Conservation (phyloP, 2,888 invertebrate species). For the Tuberolachnus salignus region DNA sequence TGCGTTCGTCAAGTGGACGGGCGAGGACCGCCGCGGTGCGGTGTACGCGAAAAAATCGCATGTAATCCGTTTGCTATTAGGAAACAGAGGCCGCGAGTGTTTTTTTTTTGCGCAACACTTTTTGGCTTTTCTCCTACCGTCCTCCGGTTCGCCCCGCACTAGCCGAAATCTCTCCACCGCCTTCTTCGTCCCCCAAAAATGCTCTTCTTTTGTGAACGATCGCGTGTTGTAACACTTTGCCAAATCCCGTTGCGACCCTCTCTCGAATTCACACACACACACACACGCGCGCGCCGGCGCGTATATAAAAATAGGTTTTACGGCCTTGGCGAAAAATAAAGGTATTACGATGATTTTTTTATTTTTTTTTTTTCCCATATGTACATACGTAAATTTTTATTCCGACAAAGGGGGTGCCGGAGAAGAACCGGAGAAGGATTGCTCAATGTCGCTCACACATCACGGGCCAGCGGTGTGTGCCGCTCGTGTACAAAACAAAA, state of each 20-base stretch:
- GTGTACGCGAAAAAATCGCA: too few relatives aligned
- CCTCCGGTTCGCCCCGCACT: not conserved
- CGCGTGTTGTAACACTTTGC: constrained; percentile 50
- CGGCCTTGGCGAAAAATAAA: constrained; percentile 45
- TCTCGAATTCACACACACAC: not conserved
- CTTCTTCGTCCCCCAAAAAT: too few relatives aligned
- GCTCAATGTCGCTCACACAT: constrained; percentile 13
- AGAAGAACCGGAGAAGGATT: not conserved
- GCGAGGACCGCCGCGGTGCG: too few relatives aligned
- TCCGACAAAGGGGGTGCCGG: constrained; percentile 1
- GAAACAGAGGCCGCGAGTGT: constrained; percentile 40
- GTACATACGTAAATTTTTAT: too few relatives aligned
- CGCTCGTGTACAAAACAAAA: not conserved
- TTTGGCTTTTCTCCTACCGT: constrained; percentile 7
- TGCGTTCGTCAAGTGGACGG: constrained; percentile 51
- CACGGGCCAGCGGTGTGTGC: not conserved
- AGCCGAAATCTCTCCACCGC: not conserved
- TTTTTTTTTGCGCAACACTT: constrained; percentile 40
- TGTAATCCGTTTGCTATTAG: constrained; percentile 49
- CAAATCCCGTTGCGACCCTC: constrained; percentile 54
- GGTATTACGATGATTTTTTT: constrained; percentile 29
- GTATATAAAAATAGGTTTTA: too few relatives aligned
- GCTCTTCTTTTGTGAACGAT: constrained; percentile 4
- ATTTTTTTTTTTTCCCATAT: not conserved
- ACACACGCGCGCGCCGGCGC: not conserved